phyloP scores from a whole-genome alignment of 2,888 invertebrate genomes.

The Cheilosia vernalis region DNA sequence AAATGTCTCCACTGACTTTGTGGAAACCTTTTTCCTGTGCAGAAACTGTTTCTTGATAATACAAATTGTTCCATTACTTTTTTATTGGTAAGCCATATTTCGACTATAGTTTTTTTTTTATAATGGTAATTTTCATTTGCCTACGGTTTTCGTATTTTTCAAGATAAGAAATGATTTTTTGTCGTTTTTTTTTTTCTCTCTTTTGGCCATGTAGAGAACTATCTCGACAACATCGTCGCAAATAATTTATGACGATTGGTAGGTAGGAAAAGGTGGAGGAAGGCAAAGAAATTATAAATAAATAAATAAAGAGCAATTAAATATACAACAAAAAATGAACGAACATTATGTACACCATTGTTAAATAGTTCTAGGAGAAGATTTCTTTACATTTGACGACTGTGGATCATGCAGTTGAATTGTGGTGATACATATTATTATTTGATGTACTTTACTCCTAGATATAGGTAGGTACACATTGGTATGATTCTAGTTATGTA shows the following conservation, averaged over 20 bases:
- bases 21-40: neutral
- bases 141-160: neutral
- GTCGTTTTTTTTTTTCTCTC: constrained; percentile 40
- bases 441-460: neutral
- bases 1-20: constrained; percentile 10
- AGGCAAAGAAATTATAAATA: constrained; percentile 50
- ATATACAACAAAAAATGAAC: constrained; percentile 28
- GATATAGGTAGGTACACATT: constrained; percentile 4
- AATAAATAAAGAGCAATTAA: constrained; percentile 47
- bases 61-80: constrained; percentile 8
- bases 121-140: constrained; percentile 1
- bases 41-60: neutral
- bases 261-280: constrained; percentile 1
- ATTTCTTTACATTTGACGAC: constrained; percentile 23
- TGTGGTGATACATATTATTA: constrained; percentile 25
- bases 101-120: neutral
- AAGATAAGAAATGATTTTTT: constrained; percentile 52
- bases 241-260: constrained; percentile 4
- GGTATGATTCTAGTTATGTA: neutral
- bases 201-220: constrained; percentile 57
- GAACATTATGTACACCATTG: constrained; percentile 29
- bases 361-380: constrained; percentile 23
- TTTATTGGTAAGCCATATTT: constrained; percentile 7
- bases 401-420: constrained; percentile 19
- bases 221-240: constrained; percentile 49